Conservation (phyloP, 2,797 vertebrate genomes). For the Melanotaenia boesemani region DNA sequence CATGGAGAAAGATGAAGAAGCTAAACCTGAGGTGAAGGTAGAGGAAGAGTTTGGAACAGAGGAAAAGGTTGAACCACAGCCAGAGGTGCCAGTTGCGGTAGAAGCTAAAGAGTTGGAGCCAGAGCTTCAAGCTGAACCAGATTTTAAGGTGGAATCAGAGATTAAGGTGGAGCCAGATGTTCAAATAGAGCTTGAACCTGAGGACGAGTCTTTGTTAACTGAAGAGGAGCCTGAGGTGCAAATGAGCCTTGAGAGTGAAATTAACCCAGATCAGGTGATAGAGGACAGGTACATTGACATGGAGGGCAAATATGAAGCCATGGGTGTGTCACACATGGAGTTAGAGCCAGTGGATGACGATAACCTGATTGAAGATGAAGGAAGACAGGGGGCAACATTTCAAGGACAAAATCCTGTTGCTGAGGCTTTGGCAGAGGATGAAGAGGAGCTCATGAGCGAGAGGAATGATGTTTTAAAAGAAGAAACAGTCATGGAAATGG, state of each 20-base stretch:
- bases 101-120: not conserved
- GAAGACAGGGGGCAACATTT: not conserved
- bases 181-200: slow-evolving; percentile 15
- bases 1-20: not conserved
- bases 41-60: not conserved
- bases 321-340: slow-evolving; percentile 27
- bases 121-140: not conserved
- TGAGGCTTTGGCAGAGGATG: slow-evolving; percentile 7
- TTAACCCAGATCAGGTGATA: not conserved
- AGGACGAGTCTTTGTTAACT: not conserved
- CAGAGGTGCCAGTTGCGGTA: not conserved
- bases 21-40: not conserved
- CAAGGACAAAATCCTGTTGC: not conserved
- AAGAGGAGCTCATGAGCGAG: not conserved
- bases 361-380: slow-evolving; percentile 1
- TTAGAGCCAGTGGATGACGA: slow-evolving; percentile 28
- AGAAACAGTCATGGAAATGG: slow-evolving; percentile 31
- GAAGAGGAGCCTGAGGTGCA: slow-evolving; percentile 8
- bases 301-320: slow-evolving; percentile 15
- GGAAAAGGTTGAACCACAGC: not conserved
- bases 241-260: slow-evolving; percentile 15
- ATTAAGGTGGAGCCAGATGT: slow-evolving; percentile 13
- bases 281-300: slow-evolving; percentile 24
- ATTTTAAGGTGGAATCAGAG: slow-evolving; percentile 8
- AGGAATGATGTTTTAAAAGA: not conserved